Evolutionary conservation across 2,888 invertebrate genomes (phyloP), one percentile per base, ranked within the genome.

Genomic region (Megaustenia siamemsis): DNA sequence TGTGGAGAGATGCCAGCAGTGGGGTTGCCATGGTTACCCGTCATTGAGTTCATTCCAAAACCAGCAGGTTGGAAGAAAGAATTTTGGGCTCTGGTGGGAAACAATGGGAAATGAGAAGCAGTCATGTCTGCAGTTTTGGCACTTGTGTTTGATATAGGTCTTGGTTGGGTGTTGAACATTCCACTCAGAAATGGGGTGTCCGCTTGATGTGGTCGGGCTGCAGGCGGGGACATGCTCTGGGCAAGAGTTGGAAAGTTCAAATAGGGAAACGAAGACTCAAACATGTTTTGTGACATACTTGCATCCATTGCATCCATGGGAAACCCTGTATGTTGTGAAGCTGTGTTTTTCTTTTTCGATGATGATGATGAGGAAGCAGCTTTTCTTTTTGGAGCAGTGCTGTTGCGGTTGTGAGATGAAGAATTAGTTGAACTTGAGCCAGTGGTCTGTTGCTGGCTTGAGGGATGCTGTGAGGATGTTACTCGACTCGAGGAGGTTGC

Each of bases 221-320:
- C 85, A 18, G 85, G 85, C 12, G 85, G 85, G 18, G 85, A 85
- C 85, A 85, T 85, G 76, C 81, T 85, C 40, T 85, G 85, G 8
- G 85, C 43, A 1, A 85, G 49, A n/a, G 85, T 81, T 15, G 85
- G 85, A 56, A 85, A 85, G 60, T 85, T 85, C 4, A 85, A 68
- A 56, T 85, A 85, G 49, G 81, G 49, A 53, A 81, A 76, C 35
- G 75, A 75, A 18, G 84, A 71, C 8, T 85, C 85, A 56, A 85
- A 85, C 85, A 85, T 81, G 56, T 68, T 85, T 43, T 81, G 81
- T 28, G 81, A 81, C 85, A 85, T 85, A 28, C 66, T 56, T 18
- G 81, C 28, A 24, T 85, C 85, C 85, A 85, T 85, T n/a, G 69
- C 32, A 8, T 81, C 81, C 53, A 79, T 10, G 0, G 85, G 76